Conservation (phyloP, 2,113 vertebrate species). For the Esox niger region DNA sequence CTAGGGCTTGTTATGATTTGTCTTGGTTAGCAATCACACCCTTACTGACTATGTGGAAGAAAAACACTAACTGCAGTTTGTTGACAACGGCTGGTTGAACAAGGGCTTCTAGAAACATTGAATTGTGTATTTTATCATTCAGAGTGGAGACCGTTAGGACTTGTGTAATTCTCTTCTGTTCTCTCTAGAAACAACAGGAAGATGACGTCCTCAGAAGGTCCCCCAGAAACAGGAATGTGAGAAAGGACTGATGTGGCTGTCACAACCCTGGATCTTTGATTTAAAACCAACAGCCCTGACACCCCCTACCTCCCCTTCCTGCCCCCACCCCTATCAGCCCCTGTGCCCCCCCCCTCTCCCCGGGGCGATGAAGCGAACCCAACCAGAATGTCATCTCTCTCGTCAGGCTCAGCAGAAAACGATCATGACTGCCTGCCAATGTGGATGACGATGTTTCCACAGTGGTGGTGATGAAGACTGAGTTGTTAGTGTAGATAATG, state of each 20-base stretch:
- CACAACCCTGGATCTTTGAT: slow-evolving; percentile 17
- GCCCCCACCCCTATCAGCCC: not conserved
- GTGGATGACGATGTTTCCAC: slow-evolving; percentile 43
- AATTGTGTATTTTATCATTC: too few species aligned
- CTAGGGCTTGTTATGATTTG: too few species aligned
- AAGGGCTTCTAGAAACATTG: too few species aligned
- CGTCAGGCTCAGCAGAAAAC: slow-evolving; percentile 35
- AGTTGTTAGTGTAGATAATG: slow-evolving; percentile 46
- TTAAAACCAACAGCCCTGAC: slow-evolving; percentile 32
- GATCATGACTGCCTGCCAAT: slow-evolving; percentile 30
- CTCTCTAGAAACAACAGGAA: slow-evolving; percentile 75
- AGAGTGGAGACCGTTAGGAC: too few species aligned
- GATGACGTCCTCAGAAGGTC: slow-evolving; percentile 91
- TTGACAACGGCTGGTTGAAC: too few species aligned
- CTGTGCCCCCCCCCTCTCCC: not conserved
- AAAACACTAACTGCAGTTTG: too few species aligned
- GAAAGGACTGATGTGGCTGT: slow-evolving; percentile 83
- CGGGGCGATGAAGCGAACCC: slow-evolving; percentile 49
- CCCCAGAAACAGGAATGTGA: slow-evolving; percentile 89
- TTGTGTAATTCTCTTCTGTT: not conserved
- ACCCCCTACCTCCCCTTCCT: slow-evolving; percentile 7
- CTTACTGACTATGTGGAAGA: too few species aligned
- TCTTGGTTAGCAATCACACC: too few species aligned
- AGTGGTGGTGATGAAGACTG: slow-evolving; percentile 39
- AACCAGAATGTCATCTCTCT: slow-evolving; percentile 20